Evolutionary conservation across 2,888 invertebrate species (phyloP), one percentile per base, ranked within the genome.

Genomic region (Synergus gifuensis): DNA sequence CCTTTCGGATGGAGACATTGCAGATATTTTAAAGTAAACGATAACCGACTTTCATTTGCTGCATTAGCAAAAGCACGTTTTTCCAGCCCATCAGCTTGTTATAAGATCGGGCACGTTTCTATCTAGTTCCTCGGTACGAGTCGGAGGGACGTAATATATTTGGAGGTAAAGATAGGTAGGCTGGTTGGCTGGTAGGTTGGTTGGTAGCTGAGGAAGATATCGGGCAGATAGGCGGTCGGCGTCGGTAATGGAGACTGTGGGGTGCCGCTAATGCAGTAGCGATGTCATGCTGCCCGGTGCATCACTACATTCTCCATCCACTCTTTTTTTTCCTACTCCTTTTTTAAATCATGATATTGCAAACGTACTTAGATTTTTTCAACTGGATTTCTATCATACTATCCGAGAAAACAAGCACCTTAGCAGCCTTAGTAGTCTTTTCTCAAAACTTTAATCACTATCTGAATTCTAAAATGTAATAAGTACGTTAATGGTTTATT

Each of bases 221-320:
- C 90, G 88, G 83, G 63, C 83, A 90, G 90, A 91, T 91, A 90
- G 89, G 85, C 85, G 85, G 86, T 83, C 86, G 85, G 87, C 88
- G 83, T 79, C 78, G 87, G 91, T 91, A 91, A 92, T 91, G 92
- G 91, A 92, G 90, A 90, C 91, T 87, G 91, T 89, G 88, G 90
- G 91, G 88, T 89, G 91, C 91, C 91, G 91, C 92, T 92, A 92
- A 92, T 92, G 92, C 92, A 92, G 92, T 92, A 92, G 92, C 92
- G 91, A 92, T 92, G 92, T 92, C 91, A 87, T 85, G 84, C 84
- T 85, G 80, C 83, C 87, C 79, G 82, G 67, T 77, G 85, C 87
- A 86, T 86, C 86, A 87, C 87, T 86, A 86, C 86, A 86, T 83
- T 83, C 83, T 83, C 80, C 78, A 82, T 66, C 64, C 54, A 40